Percentiles rank a stretch among this genome's conserved stretches.
These are phyloP conservation scores for Pycnomerus fuliginosus DNA, from an alignment of 2,888 invertebrate genomes.

Conservation along the genomic window DNA sequence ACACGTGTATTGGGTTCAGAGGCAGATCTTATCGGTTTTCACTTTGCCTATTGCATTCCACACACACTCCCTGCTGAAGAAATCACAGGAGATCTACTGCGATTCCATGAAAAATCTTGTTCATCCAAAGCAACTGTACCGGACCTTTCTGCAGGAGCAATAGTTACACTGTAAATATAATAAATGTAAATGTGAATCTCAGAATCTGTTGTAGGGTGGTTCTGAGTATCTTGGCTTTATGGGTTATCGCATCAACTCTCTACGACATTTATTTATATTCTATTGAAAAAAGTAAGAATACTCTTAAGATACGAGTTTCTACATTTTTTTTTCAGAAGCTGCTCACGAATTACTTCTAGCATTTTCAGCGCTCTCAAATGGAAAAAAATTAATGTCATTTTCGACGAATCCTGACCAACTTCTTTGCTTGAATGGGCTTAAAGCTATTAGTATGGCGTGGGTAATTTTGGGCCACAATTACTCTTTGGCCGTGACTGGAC, in stretches of 20 bases:
- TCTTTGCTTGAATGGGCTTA: slow-evolving; percentile 52
- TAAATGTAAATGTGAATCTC: no score
- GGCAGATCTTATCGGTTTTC: no score
- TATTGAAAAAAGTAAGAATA: not conserved
- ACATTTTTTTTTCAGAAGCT: not conserved
- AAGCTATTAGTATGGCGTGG: slow-evolving; percentile 53
- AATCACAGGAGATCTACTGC: no score
- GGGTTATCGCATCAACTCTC: not conserved
- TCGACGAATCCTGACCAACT: slow-evolving; percentile 25
- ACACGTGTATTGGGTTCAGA: no score
- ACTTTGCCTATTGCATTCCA: no score
- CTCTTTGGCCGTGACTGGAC: slow-evolving; percentile 14
- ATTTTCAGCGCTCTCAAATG: slow-evolving; percentile 16
- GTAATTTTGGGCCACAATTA: slow-evolving; percentile 52
- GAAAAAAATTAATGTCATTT: slow-evolving; percentile 14
- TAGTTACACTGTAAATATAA: no score
- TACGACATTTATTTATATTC: not conserved
- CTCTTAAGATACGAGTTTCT: not conserved
- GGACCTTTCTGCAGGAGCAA: no score
- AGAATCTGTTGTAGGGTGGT: no score
- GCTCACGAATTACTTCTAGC: slow-evolving; percentile 3
- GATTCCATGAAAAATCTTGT: no score
- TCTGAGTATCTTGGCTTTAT: no score
- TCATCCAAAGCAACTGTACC: no score
- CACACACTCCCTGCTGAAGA: no score